Base-by-base conservation (phyloP, 1,140 invertebrate species). In the Galleria mellonella region DNA sequence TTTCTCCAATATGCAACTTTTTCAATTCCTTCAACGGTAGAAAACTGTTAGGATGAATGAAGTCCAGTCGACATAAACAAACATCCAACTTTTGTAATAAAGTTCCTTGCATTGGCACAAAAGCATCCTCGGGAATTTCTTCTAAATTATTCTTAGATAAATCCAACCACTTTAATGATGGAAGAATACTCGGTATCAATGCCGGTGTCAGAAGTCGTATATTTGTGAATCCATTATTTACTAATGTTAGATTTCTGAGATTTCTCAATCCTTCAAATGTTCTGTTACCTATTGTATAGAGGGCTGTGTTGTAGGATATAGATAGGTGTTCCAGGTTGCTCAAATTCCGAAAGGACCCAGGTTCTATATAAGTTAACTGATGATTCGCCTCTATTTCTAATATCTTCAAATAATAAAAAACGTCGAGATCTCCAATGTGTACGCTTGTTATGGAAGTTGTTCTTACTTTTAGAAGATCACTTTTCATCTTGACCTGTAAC, bases 11-110 rank as follows among this genome's bases (percentile, higher is more conserved):
- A 15, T 72, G 61, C 9, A 90, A 52, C 15, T 69, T 61, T 51
- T 71, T 55, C n/a, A 90, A 58, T 32, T 83, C 64, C 47, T 65
- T 78, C 5, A 90, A 58, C 8, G 73, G 71, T 9, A 64, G 14
- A 29, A 89, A 84, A 50, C 78, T 82, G 23, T 79, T 54, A 6
- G 86, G 73, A 66, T 89, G 76, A 15, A 89, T 83, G 29, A 65
- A 73, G 30, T 88, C 86, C 12, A 89, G 52, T 47, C 82, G 78
- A 55, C 88, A 89, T 31, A 88, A 66, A 43, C 77, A 76, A 14
- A 89, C 51, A 55, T 83, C 73, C 1, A 89, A 67, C 58, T 74
- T 74, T 37, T 47, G 65, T 33, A 83, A 47, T 9, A 35, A 33
- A 1, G 69, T 69, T 0, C 74, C 75, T 33, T 42, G 39, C 77